Base-by-base conservation (phyloP, 1,140 invertebrate genomes). In the Hermetia illucens region DNA sequence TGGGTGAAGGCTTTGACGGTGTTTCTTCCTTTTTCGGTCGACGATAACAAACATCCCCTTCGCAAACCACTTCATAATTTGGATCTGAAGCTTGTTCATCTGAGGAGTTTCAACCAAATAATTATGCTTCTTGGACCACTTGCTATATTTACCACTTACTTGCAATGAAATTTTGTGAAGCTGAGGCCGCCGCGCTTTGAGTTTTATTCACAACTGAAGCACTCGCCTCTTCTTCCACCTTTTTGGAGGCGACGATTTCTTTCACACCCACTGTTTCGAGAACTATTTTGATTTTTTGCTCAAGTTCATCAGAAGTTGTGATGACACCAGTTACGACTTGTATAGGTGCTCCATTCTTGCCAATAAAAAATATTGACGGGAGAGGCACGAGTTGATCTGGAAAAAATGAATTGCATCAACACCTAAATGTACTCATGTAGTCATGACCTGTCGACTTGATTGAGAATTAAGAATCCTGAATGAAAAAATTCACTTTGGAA, bases 301-400 rank as follows among this genome's bases (percentile, higher is more conserved):
- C 49, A 31, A 76, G 48, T 34, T 70, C 67, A 17, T 60, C 48
- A 1, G 62, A 49, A 40, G 46, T 45, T 3, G 62, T 55, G 18
- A 64, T 51, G 5, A 56, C 62, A 10, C 78, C 79, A 24, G 71
- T 77, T 20, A 84, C 68, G 15, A 88, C 72, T 57, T 87, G 82
- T 41, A 88, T 47, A 0, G 84, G 82, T 13, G 68, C 63, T 2
- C 84, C 85, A 62, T 77, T 74, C 21, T 74, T 64, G 5, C 79
- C 81, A 55, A 91, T 89, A 51, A 89, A 89, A 61, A 82, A 90
- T n/a, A 84, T 53, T 0, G 82, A 85, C 22, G 86, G 86, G 16
- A 88, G 69, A 20, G 82, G 73, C 21, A 86, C 77, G 39, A 87
- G 62, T 63, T 85, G 81, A 68, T 87, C 84, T 87, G 49, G 18